phyloP scores from a whole-genome alignment of 2,113 vertebrate genomes.

The Prietella phreatophila region DNA sequence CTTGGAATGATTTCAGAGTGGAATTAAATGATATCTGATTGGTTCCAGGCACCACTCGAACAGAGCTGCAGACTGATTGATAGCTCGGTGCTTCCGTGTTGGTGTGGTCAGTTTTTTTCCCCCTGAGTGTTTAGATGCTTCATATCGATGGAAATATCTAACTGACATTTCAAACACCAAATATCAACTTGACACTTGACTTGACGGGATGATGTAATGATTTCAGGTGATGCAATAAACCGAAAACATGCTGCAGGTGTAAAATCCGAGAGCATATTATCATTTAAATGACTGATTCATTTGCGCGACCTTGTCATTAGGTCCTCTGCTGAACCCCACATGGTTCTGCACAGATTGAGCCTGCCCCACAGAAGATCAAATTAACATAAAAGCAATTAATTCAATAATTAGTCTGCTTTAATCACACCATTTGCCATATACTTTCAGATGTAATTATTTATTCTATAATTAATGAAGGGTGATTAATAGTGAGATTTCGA shows the following conservation, averaged over 20 bases:
- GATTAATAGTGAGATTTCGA: slow-evolving; percentile 69
- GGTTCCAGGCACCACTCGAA: background rate
- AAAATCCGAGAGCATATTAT: slow-evolving; percentile 17
- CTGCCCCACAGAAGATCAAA: slow-evolving; percentile 71
- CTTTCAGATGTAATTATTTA: slow-evolving; percentile 73
- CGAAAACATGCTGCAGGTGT: slow-evolving; percentile 25
- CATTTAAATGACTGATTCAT: slow-evolving; percentile 43
- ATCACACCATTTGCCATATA: slow-evolving; percentile 72
- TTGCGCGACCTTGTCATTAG: slow-evolving; percentile 58
- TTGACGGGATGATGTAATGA: background rate
- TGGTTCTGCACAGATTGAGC: slow-evolving; percentile 63
- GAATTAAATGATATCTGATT: slow-evolving; percentile 16
- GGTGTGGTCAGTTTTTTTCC: background rate
- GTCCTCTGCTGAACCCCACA: slow-evolving; percentile 42
- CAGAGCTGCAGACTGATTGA: background rate
- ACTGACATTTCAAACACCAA: slow-evolving; percentile 6
- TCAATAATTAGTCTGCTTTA: slow-evolving; percentile 76
- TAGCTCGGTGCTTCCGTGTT: background rate
- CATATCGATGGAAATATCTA: background rate
- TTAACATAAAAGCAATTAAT: slow-evolving; percentile 81
- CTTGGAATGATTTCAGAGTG: slow-evolving; percentile 5
- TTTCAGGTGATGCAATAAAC: slow-evolving; percentile 10
- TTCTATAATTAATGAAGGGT: slow-evolving; percentile 75
- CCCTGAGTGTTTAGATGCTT: background rate
- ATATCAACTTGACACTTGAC: background rate